Percentiles rank a stretch among this genome's conserved stretches.
Conservation (phyloP, 2,888 invertebrate species). For the Troilus luridus region DNA sequence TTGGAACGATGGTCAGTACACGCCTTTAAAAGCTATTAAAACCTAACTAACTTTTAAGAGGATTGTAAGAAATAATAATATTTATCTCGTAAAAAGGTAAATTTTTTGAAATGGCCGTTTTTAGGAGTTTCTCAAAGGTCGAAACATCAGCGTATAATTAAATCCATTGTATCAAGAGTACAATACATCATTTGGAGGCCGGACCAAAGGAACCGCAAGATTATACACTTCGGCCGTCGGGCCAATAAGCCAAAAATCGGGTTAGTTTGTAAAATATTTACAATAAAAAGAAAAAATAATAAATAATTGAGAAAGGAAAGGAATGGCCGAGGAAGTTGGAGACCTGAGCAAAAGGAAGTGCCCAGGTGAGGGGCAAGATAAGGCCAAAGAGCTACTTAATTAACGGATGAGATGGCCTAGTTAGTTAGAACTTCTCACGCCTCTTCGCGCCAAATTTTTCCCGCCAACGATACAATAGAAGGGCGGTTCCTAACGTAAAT, state of each 20-base stretch:
- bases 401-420: constrained; percentile 3
- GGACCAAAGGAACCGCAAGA: background rate
- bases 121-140: background rate
- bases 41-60: too few species aligned
- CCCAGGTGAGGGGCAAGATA: background rate
- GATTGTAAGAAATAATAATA: too few species aligned
- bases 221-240: background rate
- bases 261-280: background rate
- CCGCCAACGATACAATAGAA: too few species aligned
- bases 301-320: background rate
- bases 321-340: background rate
- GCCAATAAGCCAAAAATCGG: background rate
- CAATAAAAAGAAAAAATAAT: background rate
- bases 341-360: background rate
- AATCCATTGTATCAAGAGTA: background rate
- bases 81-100: too few species aligned
- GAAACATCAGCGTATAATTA: background rate
- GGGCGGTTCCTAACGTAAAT: too few species aligned
- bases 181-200: background rate
- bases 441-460: background rate
- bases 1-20: too few species aligned
- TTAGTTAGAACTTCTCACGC: background rate
- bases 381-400: background rate
- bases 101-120: too few species aligned
- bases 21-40: too few species aligned